Base-by-base conservation (phyloP, 2,888 invertebrate genomes). In the Oscheius onirici region DNA sequence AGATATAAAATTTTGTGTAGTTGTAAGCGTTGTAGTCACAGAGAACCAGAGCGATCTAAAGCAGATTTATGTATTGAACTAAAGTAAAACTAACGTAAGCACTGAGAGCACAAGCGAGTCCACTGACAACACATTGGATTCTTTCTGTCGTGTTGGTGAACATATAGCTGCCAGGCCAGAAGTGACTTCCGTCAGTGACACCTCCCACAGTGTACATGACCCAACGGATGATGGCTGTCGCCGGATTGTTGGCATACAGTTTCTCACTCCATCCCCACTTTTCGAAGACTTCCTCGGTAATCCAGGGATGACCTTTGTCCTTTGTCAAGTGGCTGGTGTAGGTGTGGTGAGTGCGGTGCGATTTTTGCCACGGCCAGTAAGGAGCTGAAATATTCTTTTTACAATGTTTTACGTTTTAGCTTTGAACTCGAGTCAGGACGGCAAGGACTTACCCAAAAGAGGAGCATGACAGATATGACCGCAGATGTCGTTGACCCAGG, bases 171-270 rank as follows among this genome's bases (percentile, higher is more conserved):
- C 73, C 77, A 43, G 86, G 86, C 83, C 82, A 86, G 77, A 85
- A 86, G 69, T 86, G 86, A 13, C 80, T 80, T 51, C 86, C 86
- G 57, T 86, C 86, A 28, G 86, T 83, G 15, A 86, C 74, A 24
- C 86, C 86, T 63, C 80, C 73, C 22, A 84, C 58, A 0, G 86
- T 86, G 74, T 86, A 86, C 24, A 86, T 77, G 81, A 81, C 86
- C 86, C 86, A 73, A 84, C 84, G 63, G 69, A 85, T 57, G 75
- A 84, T 79, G 58, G 82, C 85, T 51, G 83, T 83, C 34, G 86
- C 44, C 24, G 85, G 85, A 51, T 84, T 74, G 60, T 76, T 74
- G 15, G 80, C 75, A 68, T 77, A 83, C 58, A 76, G 73, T 71
- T 80, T 79, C 66, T 79, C 72, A 13, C 74, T 55, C 20, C 57